A percentile compares a stretch with the other conserved stretches of the same genome.
Evolutionary conservation across 2,888 invertebrate genomes (phyloP).

Genomic region (Buathra laborator): DNA sequence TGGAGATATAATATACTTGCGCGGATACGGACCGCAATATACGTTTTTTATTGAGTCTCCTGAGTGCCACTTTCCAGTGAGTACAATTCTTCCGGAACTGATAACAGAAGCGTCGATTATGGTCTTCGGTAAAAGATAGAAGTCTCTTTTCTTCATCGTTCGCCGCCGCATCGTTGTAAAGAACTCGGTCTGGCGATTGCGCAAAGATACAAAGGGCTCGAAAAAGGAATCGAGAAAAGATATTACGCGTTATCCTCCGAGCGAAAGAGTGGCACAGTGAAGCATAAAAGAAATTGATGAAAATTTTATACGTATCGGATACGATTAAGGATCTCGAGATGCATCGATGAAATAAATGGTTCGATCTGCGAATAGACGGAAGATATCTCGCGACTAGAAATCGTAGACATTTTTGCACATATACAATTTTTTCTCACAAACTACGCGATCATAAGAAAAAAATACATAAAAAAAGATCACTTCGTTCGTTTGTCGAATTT

Average conservation of each 20-base stretch:
- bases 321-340: not conserved
- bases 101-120: slow-evolving; percentile 2
- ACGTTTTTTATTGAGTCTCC: slow-evolving; percentile 21
- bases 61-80: slow-evolving; percentile 5
- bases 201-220: not conserved
- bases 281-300: not conserved
- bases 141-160: not conserved
- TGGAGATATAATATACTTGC: slow-evolving; percentile 7
- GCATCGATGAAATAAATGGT: not conserved
- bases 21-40: not conserved
- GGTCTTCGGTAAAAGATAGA: not conserved
- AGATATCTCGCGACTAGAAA: not conserved
- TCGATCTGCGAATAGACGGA: not conserved
- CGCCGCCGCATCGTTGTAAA: not conserved
- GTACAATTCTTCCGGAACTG: slow-evolving; percentile 13
- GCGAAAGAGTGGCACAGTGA: not conserved
- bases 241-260: not conserved
- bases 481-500: not conserved
- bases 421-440: too few species aligned
- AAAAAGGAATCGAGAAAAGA: not conserved
- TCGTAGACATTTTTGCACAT: too few species aligned
- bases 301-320: not conserved
- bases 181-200: not conserved
- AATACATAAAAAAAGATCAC: not conserved
- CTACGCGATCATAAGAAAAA: too few species aligned